Base-by-base conservation (phyloP, 2,113 vertebrate species). In the Neoarius graeffei region DNA sequence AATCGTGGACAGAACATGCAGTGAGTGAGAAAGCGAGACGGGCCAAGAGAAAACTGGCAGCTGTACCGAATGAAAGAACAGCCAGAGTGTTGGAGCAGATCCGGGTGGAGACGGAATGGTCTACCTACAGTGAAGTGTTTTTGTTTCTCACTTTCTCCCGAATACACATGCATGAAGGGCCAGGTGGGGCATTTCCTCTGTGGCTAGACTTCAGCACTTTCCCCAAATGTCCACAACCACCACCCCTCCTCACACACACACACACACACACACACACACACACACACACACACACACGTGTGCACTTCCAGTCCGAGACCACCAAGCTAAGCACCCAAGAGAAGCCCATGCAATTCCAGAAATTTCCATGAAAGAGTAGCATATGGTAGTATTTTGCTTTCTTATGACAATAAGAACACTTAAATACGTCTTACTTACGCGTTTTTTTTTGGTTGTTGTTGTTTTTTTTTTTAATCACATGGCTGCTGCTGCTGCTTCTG, bases 51-150 rank as follows among this genome's bases (percentile, higher is more conserved):
- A 66, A 83, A 56, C 56, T 81, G 84, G 83, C 83, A 85, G 74
- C 52, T 48, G 76, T 52, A 79, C 73, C 74, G 14, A 80, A 48
- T 20, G 76, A 89, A 87, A 85, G 79, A 83, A 54, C 52, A 84
- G 56, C 82, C 30, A 82, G 77, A 76, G 80, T 80, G 85, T 79
- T 77, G 74, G 77, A 86, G 57, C 62, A 54, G 79, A 87, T 60
- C 79, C 85, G 90, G 90, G 90, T 73, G 86, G 88, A 85, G 90
- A 84, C 84, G 81, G 77, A 86, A 82, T 66, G 90, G 88, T 86
- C 88, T 91, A 91, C 90, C 90, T 91, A 91, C 90, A 89, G 83
- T 91, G 90, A 91, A 91, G 87, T 87, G 87, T 89, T 91, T 90
- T 90, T 83, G 85, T 90, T 86, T 85, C 85, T 67, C 81, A 85